These are phyloP conservation scores for Riptortus pedestris DNA, from an alignment of 1,140 invertebrate genomes.

Conservation along the genomic window DNA sequence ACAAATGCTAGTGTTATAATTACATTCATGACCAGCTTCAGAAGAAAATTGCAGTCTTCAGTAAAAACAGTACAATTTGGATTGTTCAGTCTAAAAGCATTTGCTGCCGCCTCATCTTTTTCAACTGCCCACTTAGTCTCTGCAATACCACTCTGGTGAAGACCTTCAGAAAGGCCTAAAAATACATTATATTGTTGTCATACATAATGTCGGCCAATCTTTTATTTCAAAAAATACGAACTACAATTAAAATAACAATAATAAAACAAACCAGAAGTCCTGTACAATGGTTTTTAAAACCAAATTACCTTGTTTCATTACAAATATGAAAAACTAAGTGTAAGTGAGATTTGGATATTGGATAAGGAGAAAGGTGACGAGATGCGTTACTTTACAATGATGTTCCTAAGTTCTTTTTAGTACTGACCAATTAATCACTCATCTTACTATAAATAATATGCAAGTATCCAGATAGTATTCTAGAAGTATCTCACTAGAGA, in stretches of 20 bases:
- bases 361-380: too few species aligned
- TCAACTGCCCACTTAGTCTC: slow-evolving; percentile 74
- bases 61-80: slow-evolving; percentile 61
- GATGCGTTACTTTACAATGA: too few species aligned
- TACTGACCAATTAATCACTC: too few species aligned
- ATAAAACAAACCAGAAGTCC: neutral
- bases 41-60: slow-evolving; percentile 68
- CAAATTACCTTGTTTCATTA: too few species aligned
- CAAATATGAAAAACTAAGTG: too few species aligned
- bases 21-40: slow-evolving; percentile 53
- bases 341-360: too few species aligned
- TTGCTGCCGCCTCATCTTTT: slow-evolving; percentile 62
- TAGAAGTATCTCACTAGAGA: too few species aligned
- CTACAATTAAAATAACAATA: neutral
- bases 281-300: too few species aligned
- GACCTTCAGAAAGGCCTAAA: slow-evolving; percentile 50
- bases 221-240: slow-evolving; percentile 4
- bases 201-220: neutral
- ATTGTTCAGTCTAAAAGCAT: slow-evolving; percentile 71
- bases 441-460: too few species aligned
- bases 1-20: too few species aligned
- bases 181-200: slow-evolving; percentile 15
- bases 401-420: too few species aligned
- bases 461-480: too few species aligned
- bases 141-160: slow-evolving; percentile 59